Base-by-base conservation (phyloP, 1,140 invertebrate species). In the Choristoneura fumiferana region DNA sequence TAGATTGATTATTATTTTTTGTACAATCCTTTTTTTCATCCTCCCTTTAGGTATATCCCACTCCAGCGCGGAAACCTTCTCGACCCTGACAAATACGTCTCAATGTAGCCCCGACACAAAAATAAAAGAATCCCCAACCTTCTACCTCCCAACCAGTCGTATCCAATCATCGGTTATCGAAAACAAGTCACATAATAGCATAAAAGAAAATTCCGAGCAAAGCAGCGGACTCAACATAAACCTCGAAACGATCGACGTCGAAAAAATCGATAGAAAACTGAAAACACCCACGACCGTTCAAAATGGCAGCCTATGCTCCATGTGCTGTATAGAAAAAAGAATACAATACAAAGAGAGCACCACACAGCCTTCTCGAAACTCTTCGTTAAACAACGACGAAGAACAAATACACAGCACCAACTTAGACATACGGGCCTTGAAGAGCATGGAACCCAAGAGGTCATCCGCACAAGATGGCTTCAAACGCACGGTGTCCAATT, bases 341-440 rank as follows among this genome's bases (percentile, higher is more conserved):
- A 40, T 54, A 49, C 1, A 29, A 12, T 29, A 29, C 6, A 49
- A 39, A 4, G 37, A 39, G n/a, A 39, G 37, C 12, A 29, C 2
- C 12, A 39, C 12, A n/a, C 10, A 39, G 37, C 37, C 4, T 13
- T 39, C 10, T 5, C 10, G 12, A 2, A n/a, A 39, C 13, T 12
- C 37, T 29, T 29, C 43, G n/a, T 5, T 33, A 0, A 29, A 14
- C 10, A 63, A 71, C 9, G 40, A 56, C 38, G 78, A 82, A 63
- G 72, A 69, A 40, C 71, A 74, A 57, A 65, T 69, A 14, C 59
- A 68, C 17, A 73, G 66, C 33, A 76, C 77, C 1, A 73, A 81
- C 36, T 54, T 81, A 53, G 71, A 72, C 22, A 29, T 38, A 10
- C 54, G 22, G 22, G 22, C 22, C 22, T 3, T 29, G 22, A 29